These are phyloP conservation scores for Hyles vespertilio DNA, from an alignment of 1,140 invertebrate genomes.

Conservation along the genomic window DNA sequence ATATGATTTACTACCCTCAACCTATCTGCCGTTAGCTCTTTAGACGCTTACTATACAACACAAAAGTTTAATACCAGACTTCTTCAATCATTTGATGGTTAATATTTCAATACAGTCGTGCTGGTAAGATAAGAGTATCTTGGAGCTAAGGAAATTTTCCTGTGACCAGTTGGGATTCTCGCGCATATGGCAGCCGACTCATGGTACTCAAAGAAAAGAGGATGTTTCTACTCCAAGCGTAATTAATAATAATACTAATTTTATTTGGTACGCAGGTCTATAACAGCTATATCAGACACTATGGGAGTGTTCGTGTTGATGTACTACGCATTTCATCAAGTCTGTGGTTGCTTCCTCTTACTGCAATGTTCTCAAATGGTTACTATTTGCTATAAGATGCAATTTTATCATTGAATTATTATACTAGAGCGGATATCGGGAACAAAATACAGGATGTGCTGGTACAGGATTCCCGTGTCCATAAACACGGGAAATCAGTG, in stretches of 20 bases:
- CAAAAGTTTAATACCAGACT: neutral
- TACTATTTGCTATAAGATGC: neutral
- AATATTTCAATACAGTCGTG: no score
- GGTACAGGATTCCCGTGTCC: no score
- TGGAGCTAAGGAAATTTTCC: no score
- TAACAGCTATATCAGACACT: constrained; percentile 6
- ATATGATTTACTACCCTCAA: no score
- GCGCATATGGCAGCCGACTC: neutral
- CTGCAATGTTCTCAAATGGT: constrained; percentile 13
- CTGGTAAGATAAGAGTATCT: no score
- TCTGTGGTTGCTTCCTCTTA: constrained; percentile 6
- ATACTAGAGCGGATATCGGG: no score
- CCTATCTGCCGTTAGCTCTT: no score
- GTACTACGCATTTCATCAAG: constrained; percentile 13
- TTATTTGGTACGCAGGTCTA: neutral
- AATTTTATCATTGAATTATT: neutral
- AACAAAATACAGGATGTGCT: no score
- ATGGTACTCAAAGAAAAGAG: neutral
- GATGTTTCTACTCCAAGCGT: neutral
- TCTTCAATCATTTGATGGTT: no score
- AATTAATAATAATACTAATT: neutral
- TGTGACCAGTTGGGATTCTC: neutral
- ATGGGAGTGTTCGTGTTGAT: constrained; percentile 8
- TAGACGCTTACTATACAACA: no score
- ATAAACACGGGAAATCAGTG: no score